These are phyloP conservation scores for Euphydryas editha DNA, from an alignment of 2,888 invertebrate species.

Conservation along the genomic window DNA sequence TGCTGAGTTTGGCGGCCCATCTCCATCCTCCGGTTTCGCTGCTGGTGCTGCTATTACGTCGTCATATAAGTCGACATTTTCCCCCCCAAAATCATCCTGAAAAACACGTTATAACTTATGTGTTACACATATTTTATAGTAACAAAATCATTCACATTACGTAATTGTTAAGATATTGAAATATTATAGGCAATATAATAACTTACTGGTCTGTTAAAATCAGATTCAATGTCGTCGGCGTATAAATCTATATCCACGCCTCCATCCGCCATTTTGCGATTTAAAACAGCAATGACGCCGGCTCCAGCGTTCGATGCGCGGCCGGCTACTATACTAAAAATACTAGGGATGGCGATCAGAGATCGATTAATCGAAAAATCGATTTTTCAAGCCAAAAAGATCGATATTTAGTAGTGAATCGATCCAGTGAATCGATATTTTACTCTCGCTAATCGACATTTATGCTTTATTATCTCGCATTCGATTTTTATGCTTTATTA, in stretches of 20 bases:
- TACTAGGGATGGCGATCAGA: too few species aligned
- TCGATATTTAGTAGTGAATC: too few species aligned
- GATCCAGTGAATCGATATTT: too few species aligned
- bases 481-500: too few species aligned
- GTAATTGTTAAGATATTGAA: neutral
- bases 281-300: constrained; percentile 30
- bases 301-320: constrained; percentile 1
- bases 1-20: constrained; percentile 83
- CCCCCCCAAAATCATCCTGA: constrained; percentile 92
- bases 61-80: constrained; percentile 97
- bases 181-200: constrained; percentile 47
- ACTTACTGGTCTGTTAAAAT: constrained; percentile 86
- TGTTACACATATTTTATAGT: constrained; percentile 1
- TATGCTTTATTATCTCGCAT: too few species aligned
- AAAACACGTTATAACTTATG: constrained; percentile 44
- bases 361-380: too few species aligned
- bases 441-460: too few species aligned
- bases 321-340: constrained; percentile 6
- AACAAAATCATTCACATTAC: constrained; percentile 9
- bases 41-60: constrained; percentile 95
- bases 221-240: constrained; percentile 97
- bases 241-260: constrained; percentile 98
- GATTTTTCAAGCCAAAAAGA: too few species aligned
- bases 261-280: constrained; percentile 93
- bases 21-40: constrained; percentile 83